Conservation (phyloP, 1,140 invertebrate species). For the Macrostomum lignano region DNA sequence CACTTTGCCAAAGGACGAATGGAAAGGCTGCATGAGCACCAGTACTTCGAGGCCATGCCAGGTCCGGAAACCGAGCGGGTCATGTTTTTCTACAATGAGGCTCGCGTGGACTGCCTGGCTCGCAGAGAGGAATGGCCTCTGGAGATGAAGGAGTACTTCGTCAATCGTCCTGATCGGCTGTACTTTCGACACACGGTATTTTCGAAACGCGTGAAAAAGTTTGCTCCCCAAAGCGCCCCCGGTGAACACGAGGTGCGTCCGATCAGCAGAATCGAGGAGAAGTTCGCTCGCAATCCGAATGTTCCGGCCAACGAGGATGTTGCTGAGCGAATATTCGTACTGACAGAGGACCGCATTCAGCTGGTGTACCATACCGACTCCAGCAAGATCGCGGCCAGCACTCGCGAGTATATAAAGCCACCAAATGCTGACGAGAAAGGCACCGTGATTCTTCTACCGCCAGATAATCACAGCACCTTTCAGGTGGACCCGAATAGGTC, state of each 20-base stretch:
- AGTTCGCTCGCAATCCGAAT: constrained; percentile 16
- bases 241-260: constrained; percentile 23
- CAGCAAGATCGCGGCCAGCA: constrained; percentile 20
- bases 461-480: not conserved
- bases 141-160: constrained; percentile 37
- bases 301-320: constrained; percentile 21
- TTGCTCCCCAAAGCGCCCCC: constrained; percentile 13
- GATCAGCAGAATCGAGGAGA: constrained; percentile 24
- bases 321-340: constrained; percentile 17
- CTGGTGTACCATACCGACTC: constrained; percentile 25
- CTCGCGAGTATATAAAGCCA: constrained; percentile 24
- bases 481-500: constrained; percentile 17
- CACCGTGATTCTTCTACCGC: constrained; percentile 9
- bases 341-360: constrained; percentile 25
- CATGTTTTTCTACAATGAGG: constrained; percentile 39
- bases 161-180: constrained; percentile 35
- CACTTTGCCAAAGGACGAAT: constrained; percentile 23
- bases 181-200: constrained; percentile 17
- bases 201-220: constrained; percentile 10
- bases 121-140: constrained; percentile 34
- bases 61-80: constrained; percentile 37
- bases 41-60: constrained; percentile 33
- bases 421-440: constrained; percentile 25
- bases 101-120: constrained; percentile 37
- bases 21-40: constrained; percentile 33